Evolutionary conservation across 2,113 vertebrate genomes (phyloP), one percentile per base, ranked within the genome.

Genomic region (Microtus montanus): DNA sequence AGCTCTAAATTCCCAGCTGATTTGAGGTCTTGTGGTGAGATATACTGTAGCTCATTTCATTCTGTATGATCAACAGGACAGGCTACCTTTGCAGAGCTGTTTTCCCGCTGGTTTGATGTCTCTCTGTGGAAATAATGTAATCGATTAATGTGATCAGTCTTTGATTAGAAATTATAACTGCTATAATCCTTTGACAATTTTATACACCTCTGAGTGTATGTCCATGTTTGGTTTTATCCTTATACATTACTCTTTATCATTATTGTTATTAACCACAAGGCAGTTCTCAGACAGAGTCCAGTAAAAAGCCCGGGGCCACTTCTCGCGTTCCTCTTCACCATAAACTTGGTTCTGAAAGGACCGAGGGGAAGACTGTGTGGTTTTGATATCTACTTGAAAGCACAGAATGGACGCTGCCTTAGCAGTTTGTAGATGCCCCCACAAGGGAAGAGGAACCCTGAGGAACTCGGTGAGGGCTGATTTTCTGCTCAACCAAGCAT

Each of bases 41-140:
- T 85, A 20, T 52, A 11, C 35, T 92, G 89, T 87, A 66, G 70
- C n/a, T 75, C 47, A 73, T 52, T 80, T 77, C 94, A 66, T 89
- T 87, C 1, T 41, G 24, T 52, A 2, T 87, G 24, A 89, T 87
- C 19, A 91, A 49, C 1, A 52, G 41, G 68, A 7, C 47, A 26
- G 20, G 3, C 22, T 93, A 61, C n/a, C 79, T 79, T 88, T 90
- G 83, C 13, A 68, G 12, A 58, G 28, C 7, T 58, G 3, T 93
- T 90, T 89, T 71, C 35, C 20, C 22, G 78, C 28, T 68, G 10
- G 15, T 82, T 91, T 63, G 15, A 82, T 49, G 15, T 41, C 61
- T 80, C 15, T 73, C 79, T 89, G 28, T 85, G 73, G 14, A 92
- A 93, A 75, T 78, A 1, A 1, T 28, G 5, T 73, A 74, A 82